A percentile compares a stretch with the other conserved stretches of the same genome.
phyloP scores from a whole-genome alignment of 1,140 invertebrate genomes.

The Lethrus apterus region DNA sequence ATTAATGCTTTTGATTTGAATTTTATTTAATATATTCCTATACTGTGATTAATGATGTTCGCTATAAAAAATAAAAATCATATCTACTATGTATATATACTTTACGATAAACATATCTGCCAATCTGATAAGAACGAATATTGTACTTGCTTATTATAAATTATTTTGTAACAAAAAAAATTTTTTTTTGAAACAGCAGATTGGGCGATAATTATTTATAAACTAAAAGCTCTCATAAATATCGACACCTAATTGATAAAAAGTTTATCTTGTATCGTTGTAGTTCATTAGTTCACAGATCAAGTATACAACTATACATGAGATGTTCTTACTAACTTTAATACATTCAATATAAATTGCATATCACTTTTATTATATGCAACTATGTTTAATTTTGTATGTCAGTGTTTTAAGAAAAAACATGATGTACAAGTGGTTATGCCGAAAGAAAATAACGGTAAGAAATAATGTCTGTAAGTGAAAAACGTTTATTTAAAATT shows the following conservation, averaged over 20 bases:
- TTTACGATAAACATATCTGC: not conserved
- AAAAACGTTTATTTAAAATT: conserved; percentile 2
- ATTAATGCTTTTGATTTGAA: too few species aligned
- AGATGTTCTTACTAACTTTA: not conserved
- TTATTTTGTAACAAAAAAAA: conserved; percentile 5
- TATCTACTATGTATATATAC: too few species aligned
- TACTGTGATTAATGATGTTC: too few species aligned
- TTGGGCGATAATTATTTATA: not conserved
- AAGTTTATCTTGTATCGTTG: not conserved
- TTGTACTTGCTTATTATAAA: not conserved
- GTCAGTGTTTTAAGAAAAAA: not conserved
- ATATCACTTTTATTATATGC: not conserved
- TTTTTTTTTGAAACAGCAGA: conserved; percentile 6
- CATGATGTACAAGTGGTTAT: too few species aligned
- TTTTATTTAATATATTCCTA: too few species aligned
- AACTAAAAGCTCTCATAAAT: not conserved
- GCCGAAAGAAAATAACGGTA: not conserved
- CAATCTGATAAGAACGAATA: not conserved
- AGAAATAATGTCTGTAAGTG: not conserved
- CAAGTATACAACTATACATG: not conserved
- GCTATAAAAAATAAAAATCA: too few species aligned
- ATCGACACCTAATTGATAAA: not conserved
- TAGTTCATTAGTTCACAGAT: not conserved
- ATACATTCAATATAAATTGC: not conserved
- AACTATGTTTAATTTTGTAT: conserved; percentile 12